These are phyloP conservation scores for Phalacrocorax aristotelis DNA, from an alignment of 2,113 vertebrate genomes.

Conservation along the genomic window DNA sequence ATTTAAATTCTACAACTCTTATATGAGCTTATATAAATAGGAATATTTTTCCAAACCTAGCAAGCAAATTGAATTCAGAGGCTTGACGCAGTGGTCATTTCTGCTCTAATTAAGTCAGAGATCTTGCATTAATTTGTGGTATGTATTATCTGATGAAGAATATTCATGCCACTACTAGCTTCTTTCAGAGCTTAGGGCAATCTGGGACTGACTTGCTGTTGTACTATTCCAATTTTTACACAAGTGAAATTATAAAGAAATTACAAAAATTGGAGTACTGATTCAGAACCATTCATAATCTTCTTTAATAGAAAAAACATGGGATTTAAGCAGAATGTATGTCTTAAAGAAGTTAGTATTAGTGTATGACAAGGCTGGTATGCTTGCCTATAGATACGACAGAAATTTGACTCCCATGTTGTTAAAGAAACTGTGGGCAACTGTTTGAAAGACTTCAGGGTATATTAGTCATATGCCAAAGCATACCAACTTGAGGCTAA, in stretches of 20 bases:
- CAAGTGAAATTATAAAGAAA: not conserved
- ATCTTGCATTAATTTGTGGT: not conserved
- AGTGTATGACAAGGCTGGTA: not conserved
- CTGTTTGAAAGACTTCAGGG: not conserved
- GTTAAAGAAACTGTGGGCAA: not conserved
- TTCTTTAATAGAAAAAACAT: not conserved
- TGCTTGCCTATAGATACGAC: not conserved
- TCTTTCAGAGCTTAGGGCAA: not conserved
- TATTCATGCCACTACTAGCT: not conserved
- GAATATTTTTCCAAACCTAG: not conserved
- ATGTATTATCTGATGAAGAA: not conserved
- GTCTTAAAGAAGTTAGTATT: not conserved
- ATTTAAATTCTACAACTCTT: not conserved
- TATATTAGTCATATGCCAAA: not conserved
- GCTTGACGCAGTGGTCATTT: not conserved
- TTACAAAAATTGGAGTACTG: not conserved
- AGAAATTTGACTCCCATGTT: not conserved
- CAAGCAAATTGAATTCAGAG: not conserved
- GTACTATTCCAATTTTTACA: not conserved
- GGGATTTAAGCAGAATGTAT: not conserved
- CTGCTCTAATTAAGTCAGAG: not conserved
- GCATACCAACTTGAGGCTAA: not conserved
- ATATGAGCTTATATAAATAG: not conserved
- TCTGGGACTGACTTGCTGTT: not conserved
- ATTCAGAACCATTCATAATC: not conserved